Base-by-base conservation (phyloP, 2,888 invertebrate species). In the Tipula confusa region DNA sequence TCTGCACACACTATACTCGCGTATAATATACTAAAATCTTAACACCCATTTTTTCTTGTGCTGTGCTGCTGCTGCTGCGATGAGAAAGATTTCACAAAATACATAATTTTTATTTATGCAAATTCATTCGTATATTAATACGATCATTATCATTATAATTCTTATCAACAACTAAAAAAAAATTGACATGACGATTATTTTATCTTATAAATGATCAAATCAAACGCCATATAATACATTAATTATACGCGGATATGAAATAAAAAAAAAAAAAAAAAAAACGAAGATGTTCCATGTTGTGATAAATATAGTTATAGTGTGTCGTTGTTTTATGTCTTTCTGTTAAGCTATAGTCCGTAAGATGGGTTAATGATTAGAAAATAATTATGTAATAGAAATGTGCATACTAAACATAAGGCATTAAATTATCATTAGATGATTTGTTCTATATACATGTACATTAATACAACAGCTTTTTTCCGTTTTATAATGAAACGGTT, bases 41-140 rank as follows among this genome's bases (percentile, higher is more conserved):
- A 33, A 48, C 48, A 48, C 18, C 48, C 48, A 48, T 48, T 48
- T 48, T 7, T 48, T 18, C 4, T 43, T n/a, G n/a, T n/a, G n/a
- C n/a, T n/a, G n/a, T n/a, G n/a, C n/a, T 7, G 36, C 11, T 1
- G 36, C 9, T 36, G n/a, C 36, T 5, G 11, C 11, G 36, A 36
- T 5, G 3, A 36, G 36, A 36, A 36, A 5, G 36, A 36, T 36
- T 36, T 36, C 36, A 43, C 43, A 43, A 43, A 43, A 43, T 64
- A 24, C 18, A 64, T 43, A 43, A 43, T 2, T 43, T 43, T 43
- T 43, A 64, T 64, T 64, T 64, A 64, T 64, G 64, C 64, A 64
- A 64, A 64, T 64, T 64, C 64, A 64, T 64, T 64, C 64, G 64
- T 64, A 64, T 64, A 64, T 64, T 64, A 64, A 64, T 64, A 64